Percentiles rank a stretch among this genome's conserved stretches.
Evolutionary conservation across 2,113 vertebrate species (phyloP).

Genomic region (Melanerpes aurifrons): DNA sequence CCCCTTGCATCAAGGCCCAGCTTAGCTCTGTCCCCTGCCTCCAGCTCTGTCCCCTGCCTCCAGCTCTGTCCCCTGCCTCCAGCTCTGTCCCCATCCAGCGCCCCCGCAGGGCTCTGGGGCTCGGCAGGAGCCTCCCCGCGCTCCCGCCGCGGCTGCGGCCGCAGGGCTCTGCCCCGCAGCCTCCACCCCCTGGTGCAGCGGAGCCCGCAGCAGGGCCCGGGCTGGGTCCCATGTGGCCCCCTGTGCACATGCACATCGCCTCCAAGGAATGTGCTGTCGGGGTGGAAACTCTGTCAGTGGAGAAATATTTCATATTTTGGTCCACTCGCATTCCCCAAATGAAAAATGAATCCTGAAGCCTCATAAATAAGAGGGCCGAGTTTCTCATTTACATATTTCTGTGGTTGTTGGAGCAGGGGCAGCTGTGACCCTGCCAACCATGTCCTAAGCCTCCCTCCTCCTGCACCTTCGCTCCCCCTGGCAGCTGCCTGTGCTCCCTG

Average conservation of each 20-base stretch:
- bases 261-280: constrained; percentile 63
- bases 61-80: background rate
- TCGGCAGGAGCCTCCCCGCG: background rate
- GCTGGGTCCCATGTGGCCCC: background rate
- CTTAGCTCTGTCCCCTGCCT: background rate
- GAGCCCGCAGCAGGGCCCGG: background rate
- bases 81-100: background rate
- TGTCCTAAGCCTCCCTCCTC: constrained; percentile 45
- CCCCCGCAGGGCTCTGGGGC: background rate
- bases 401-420: constrained; percentile 54
- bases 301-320: constrained; percentile 68
- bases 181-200: background rate
- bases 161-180: rapidly evolving
- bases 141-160: background rate
- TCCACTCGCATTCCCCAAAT: constrained; percentile 57
- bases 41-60: background rate
- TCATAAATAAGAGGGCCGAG: constrained; percentile 56
- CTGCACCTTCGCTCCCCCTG: background rate
- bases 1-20: background rate
- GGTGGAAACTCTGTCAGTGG: constrained; percentile 56
- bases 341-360: constrained; percentile 10
- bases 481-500: background rate
- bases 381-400: constrained; percentile 70
- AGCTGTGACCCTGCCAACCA: constrained; percentile 17
- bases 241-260: background rate